A percentile compares a stretch with the other conserved stretches of the same genome.
These are phyloP conservation scores for Peromyscus aztecus DNA, from an alignment of 2,797 vertebrate genomes.

Conservation along the genomic window DNA sequence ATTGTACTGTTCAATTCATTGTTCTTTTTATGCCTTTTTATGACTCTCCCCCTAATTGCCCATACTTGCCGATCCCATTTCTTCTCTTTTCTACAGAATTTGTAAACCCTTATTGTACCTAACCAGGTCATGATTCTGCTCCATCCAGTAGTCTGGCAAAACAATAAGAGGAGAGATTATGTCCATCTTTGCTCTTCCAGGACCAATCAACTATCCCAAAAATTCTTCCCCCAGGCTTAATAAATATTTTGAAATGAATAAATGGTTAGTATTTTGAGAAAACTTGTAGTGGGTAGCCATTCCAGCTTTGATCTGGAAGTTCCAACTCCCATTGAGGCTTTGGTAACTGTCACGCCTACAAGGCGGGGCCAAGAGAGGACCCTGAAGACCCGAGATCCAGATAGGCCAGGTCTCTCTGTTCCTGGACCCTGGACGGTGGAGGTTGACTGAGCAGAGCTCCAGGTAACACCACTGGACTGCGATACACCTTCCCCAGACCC, in stretches of 20 bases:
- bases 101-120: not conserved
- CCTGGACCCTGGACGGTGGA: no score
- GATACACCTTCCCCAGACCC: no score
- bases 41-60: not conserved
- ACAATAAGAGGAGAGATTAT: not conserved
- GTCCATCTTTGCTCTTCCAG: not conserved
- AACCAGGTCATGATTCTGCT: not conserved
- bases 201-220: not conserved
- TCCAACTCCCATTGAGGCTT: no score
- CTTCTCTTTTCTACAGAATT: not conserved
- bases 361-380: no score
- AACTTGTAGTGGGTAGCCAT: not conserved
- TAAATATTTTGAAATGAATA: slow-evolving; percentile 32
- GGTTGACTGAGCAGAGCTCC: no score
- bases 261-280: not conserved
- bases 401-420: no score
- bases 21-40: not conserved
- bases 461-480: no score
- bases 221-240: not conserved
- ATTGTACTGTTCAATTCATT: not conserved
- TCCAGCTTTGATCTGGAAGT: no score
- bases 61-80: not conserved
- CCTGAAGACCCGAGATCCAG: no score
- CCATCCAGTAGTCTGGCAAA: not conserved
- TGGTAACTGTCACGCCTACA: no score